Evolutionary conservation across 2,888 invertebrate species (phyloP).

Genomic region (Dryomyza anilis): DNA sequence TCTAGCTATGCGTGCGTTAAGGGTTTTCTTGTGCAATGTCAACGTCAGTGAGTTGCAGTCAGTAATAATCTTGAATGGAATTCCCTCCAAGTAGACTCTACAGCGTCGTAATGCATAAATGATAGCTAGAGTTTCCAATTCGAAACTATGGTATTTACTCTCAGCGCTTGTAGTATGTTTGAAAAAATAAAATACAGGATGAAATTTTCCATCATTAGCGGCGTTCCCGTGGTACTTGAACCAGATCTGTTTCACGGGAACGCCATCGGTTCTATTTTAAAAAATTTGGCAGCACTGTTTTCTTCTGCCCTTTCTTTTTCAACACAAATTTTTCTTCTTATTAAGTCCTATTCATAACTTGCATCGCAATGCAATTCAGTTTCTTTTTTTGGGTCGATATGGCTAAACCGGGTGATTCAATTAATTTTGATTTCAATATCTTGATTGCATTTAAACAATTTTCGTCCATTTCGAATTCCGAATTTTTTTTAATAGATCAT

Average conservation of each 20-base stretch:
- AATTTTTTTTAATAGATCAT: constrained; percentile 21
- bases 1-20: constrained; percentile 25
- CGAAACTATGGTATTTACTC: constrained; percentile 44
- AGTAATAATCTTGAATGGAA: constrained; percentile 42
- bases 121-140: constrained; percentile 45
- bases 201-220: constrained; percentile 39
- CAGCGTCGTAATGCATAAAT: constrained; percentile 42
- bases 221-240: too few species aligned
- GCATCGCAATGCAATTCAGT: constrained; percentile 51
- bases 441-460: constrained; percentile 26
- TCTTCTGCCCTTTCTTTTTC: too few species aligned
- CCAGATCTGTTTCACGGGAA: too few species aligned
- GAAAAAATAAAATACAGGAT: constrained; percentile 51
- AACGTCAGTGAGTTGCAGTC: constrained; percentile 42
- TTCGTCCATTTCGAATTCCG: constrained; percentile 24
- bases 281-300: too few species aligned
- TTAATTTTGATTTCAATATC: constrained; percentile 25
- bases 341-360: constrained; percentile 45
- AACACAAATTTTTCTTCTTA: too few species aligned
- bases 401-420: constrained; percentile 39
- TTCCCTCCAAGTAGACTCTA: constrained; percentile 24
- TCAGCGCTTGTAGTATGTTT: constrained; percentile 40
- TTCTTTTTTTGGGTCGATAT: constrained; percentile 42
- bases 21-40: constrained; percentile 17
- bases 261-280: too few species aligned